Conservation (phyloP, 2,797 vertebrate genomes). For the Galago senegalensis region DNA sequence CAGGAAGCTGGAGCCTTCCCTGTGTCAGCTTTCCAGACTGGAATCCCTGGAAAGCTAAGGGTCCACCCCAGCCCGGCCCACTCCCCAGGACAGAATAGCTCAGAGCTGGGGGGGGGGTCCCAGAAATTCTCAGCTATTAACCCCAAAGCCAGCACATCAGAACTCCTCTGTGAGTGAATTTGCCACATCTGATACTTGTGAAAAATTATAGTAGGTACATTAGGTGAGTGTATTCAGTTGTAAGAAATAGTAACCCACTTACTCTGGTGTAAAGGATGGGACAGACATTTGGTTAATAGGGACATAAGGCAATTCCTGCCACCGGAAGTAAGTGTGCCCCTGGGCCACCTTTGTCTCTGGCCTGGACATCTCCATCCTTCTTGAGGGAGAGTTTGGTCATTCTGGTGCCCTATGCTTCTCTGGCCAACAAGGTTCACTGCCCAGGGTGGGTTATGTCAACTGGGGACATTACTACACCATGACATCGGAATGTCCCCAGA, state of each 20-base stretch:
- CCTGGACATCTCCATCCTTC: neutral
- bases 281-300: no score
- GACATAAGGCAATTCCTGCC: fast-evolving
- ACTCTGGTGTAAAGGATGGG: fast-evolving
- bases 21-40: neutral
- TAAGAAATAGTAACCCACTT: neutral
- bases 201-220: neutral
- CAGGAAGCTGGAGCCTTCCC: neutral
- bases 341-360: neutral
- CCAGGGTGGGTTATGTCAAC: fast-evolving
- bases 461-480: fast-evolving
- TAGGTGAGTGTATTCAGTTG: fast-evolving
- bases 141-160: neutral
- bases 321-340: neutral
- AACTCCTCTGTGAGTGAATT: no score
- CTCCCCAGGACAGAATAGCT: no score
- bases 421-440: no score
- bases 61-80: no score
- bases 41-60: no score
- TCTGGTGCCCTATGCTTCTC: no score
- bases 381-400: neutral
- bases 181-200: neutral
- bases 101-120: no score
- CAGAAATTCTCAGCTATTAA: neutral
- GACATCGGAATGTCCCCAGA: neutral